Evolutionary conservation across 1,140 invertebrate species (phyloP).

Genomic region (Bombus cullumanus): DNA sequence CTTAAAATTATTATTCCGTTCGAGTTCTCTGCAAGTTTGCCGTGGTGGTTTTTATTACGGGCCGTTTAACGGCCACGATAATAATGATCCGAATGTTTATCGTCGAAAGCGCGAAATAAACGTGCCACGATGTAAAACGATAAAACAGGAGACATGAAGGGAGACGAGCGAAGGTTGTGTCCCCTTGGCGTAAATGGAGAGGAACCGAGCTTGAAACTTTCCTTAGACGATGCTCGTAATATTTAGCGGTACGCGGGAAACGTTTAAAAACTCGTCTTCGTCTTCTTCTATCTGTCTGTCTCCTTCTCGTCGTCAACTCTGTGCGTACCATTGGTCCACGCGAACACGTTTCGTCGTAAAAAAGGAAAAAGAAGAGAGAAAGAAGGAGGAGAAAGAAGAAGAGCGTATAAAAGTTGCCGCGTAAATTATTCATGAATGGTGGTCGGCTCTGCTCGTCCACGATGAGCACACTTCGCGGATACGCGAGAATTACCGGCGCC

Average conservation of each 20-base stretch:
- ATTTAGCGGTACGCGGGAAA: constrained; percentile 59
- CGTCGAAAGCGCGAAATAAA: constrained; percentile 55
- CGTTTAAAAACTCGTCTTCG: constrained; percentile 36
- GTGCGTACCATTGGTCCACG: neutral
- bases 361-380: neutral
- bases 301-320: neutral
- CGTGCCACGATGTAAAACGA: constrained; percentile 59
- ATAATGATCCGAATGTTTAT: constrained; percentile 66
- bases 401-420: constrained; percentile 55
- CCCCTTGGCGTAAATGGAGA: constrained; percentile 44
- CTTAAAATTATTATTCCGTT: constrained; percentile 59
- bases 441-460: neutral
- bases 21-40: constrained; percentile 4
- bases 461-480: constrained; percentile 15
- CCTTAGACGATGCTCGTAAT: constrained; percentile 59
- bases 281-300: too few species aligned
- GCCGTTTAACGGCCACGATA: constrained; percentile 55
- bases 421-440: constrained; percentile 63
- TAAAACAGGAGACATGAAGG: constrained; percentile 45
- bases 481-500: constrained; percentile 49
- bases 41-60: constrained; percentile 25
- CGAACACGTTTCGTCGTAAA: constrained; percentile 32
- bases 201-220: constrained; percentile 65
- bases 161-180: constrained; percentile 32
- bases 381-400: neutral